Evolutionary conservation across 2,888 invertebrate species (phyloP), one percentile per base, ranked within the genome.

Genomic region (Acrobasis repandana): DNA sequence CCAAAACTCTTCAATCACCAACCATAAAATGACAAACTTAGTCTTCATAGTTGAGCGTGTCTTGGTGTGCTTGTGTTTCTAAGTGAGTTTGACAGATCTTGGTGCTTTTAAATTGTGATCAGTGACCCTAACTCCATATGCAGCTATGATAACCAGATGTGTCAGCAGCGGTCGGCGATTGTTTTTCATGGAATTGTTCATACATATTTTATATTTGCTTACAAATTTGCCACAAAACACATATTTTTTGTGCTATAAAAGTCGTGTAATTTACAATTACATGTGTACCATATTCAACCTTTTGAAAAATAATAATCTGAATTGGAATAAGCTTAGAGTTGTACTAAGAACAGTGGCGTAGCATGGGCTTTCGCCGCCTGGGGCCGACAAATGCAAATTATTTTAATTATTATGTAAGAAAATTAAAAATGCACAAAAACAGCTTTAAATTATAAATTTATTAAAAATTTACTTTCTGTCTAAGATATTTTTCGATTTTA

Each of bases 101-200:
- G 87, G 88, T 88, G 87, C 86, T 87, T 76, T 73, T 74, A 74
- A 71, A 71, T 77, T 85, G 83, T 86, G 86, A 87, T 87, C 74
- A 68, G 87, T 88, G 88, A 87, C 86, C 87, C 86, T 86, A 80
- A 78, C 69, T 67, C 67, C 63, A 65, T 14, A 58, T 47, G 48
- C 57, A 58, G 57, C 48, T 58, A 48, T 58, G 48, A 49, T 58
- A 58, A 14, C 28, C 50, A 28, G 28, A 4, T 11, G 28, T 28
- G 54, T 63, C 58, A 56, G 58, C 51, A 61, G 56, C 58, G 63
- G 52, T 1, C 10, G 36, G 11, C 16, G 52, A 51, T 51, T 43
- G 14, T 51, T 1, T 33, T 10, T 52, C 54, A 14, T 38, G 38
- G 38, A 36, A 16, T 38, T 54, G 18, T 54, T 38, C 6, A 38